These are phyloP conservation scores for Zaprionus taronus DNA, from an alignment of 1,140 invertebrate species.

Conservation along the genomic window DNA sequence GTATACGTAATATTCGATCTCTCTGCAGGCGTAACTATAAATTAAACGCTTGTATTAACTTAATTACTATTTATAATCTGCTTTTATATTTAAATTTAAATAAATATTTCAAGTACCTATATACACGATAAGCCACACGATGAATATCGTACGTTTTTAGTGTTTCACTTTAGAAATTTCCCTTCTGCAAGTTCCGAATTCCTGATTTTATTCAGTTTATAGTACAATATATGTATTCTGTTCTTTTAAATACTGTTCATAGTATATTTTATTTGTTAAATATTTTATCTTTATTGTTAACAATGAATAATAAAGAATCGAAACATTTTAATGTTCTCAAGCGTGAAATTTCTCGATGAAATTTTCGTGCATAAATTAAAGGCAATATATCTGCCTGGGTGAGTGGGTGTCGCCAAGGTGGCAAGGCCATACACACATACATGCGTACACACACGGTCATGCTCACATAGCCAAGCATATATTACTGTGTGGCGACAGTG, in stretches of 20 bases:
- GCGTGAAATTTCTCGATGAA: slow-evolving; percentile 25
- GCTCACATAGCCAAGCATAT: neutral
- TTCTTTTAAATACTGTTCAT: neutral
- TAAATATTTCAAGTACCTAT: neutral
- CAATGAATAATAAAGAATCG: slow-evolving; percentile 11
- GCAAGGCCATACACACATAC: slow-evolving; percentile 57
- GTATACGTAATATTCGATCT: slow-evolving; percentile 71
- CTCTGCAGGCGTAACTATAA: slow-evolving; percentile 8
- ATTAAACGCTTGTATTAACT: neutral
- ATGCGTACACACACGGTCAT: slow-evolving; percentile 9
- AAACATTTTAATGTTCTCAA: slow-evolving; percentile 16
- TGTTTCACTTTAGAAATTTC: neutral
- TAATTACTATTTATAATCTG: slow-evolving; percentile 2
- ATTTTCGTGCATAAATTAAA: slow-evolving; percentile 23
- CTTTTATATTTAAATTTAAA: neutral
- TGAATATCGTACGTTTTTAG: neutral
- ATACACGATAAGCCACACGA: neutral
- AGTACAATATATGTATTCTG: neutral
- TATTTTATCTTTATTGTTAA: slow-evolving; percentile 23
- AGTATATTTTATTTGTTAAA: neutral
- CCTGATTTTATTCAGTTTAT: neutral
- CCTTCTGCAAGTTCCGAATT: neutral
- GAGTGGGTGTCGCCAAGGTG: slow-evolving; percentile 68
- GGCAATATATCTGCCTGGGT: slow-evolving; percentile 39
- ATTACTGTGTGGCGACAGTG: slow-evolving; percentile 50